These are phyloP conservation scores for Aethes cnicana DNA, from an alignment of 2,888 invertebrate genomes.

Conservation along the genomic window DNA sequence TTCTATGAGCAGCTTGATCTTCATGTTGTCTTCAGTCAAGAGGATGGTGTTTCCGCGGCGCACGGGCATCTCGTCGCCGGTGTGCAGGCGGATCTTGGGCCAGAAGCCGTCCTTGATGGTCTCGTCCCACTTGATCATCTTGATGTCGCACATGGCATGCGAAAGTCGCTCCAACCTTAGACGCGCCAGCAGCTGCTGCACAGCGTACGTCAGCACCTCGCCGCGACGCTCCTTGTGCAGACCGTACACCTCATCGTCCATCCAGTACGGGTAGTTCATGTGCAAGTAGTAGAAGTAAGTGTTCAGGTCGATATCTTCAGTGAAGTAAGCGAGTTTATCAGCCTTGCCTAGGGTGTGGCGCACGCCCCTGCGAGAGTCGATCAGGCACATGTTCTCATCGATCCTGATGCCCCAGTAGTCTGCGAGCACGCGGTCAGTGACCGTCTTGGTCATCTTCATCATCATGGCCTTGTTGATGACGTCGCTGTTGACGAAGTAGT, in stretches of 20 bases:
- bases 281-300: slow-evolving; percentile 86
- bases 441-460: slow-evolving; percentile 84
- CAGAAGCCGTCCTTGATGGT: slow-evolving; percentile 78
- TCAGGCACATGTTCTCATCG: slow-evolving; percentile 82
- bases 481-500: slow-evolving; percentile 88
- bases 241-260: slow-evolving; percentile 79
- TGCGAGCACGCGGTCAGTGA: slow-evolving; percentile 75
- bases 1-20: slow-evolving; percentile 55
- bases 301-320: slow-evolving; percentile 90
- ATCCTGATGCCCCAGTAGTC: slow-evolving; percentile 77
- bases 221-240: slow-evolving; percentile 78
- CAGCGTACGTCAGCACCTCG: slow-evolving; percentile 82
- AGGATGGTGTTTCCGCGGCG: slow-evolving; percentile 69
- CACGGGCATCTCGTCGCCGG: slow-evolving; percentile 81
- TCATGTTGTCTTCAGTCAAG: slow-evolving; percentile 54
- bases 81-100: slow-evolving; percentile 81
- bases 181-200: slow-evolving; percentile 85
- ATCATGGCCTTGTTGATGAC: slow-evolving; percentile 86
- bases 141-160: slow-evolving; percentile 75
- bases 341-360: slow-evolving; percentile 82
- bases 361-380: slow-evolving; percentile 86
- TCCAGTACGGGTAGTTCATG: slow-evolving; percentile 87
- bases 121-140: slow-evolving; percentile 69
- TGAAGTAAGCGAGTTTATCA: slow-evolving; percentile 86
- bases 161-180: slow-evolving; percentile 74